Base-by-base conservation (phyloP, 2,113 vertebrate genomes). In the Elephantulus edwardii region DNA sequence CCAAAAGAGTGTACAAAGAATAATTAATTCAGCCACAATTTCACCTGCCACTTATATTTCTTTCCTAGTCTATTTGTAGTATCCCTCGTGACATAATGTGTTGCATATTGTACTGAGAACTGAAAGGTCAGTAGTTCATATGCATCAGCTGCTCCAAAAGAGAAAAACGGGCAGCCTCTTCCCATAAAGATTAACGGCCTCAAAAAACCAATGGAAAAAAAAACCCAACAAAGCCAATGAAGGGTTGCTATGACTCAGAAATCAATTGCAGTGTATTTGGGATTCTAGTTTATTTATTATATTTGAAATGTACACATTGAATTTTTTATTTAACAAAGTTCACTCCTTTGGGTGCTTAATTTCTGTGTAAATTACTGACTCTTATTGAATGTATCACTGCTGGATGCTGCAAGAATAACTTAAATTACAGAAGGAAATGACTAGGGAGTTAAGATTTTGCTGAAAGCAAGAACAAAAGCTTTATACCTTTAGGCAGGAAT, bases 381-480 rank as follows among this genome's bases (percentile, higher is more conserved):
- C 56, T 66, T 88, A 80, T 40, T 89, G n/a, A 83, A 89, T 92
- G 66, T 26, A 75, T 16, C 35, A 70, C 35, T 89, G 33, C 66
- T 48, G 42, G 35, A 64, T 81, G 16, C 28, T 52, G 79, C 75
- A 48, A 44, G 44, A 92, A 86, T n/a, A 22, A 93, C 30, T 80
- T 56, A 74, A 82, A 83, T 5, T 44, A 82, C 2, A 89, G 28
- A 86, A 68, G 38, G 76, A 0, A 2, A 62, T 42, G 58, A 58
- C 33, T 88, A 35, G 3, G 54, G 77, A 22, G n/a, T n/a, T 84
- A 14, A 24, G 68, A 48, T 74, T 92, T 90, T 88, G n/a, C 83
- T 93, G 68, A 93, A 46, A 12, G 42, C 64, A 92, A 86, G 40
- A 80, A 90, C 62, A 87, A 91, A n/a, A 91, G 91, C 86, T 85